Evolutionary conservation across 2,113 vertebrate genomes (phyloP).

Genomic region (Hassar affinis): DNA sequence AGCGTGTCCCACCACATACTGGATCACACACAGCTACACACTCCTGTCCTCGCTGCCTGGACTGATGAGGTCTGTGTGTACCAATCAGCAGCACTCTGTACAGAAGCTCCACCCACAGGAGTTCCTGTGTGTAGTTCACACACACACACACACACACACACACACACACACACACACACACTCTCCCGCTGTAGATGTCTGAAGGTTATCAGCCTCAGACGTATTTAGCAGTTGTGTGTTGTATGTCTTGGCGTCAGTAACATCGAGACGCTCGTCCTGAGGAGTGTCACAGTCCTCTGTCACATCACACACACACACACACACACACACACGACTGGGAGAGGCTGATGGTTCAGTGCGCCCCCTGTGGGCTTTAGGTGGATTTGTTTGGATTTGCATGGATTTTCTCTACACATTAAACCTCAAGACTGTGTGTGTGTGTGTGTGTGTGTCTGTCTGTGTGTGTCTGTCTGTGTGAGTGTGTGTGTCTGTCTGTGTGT

Average conservation of each 20-base stretch:
- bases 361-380: conserved; percentile 4
- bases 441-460: not conserved
- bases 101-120: not conserved
- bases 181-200: not conserved
- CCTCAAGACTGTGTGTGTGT: not conserved
- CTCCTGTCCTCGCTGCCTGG: not conserved
- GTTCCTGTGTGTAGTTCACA: not conserved
- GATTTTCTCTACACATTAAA: not conserved
- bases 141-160: no score
- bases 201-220: not conserved
- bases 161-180: no score
- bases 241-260: conserved; percentile 55
- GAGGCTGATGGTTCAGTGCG: not conserved
- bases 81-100: not conserved
- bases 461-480: not conserved
- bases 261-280: conserved; percentile 36
- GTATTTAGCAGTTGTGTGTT: conserved; percentile 58
- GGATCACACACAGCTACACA: not conserved
- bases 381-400: not conserved
- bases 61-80: not conserved
- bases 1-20: no score
- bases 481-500: no score
- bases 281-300: conserved; percentile 56
- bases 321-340: not conserved
- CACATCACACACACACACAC: conserved; percentile 53